Base-by-base conservation (phyloP, 2,888 invertebrate species). In the Chymomyza fuscimana region DNA sequence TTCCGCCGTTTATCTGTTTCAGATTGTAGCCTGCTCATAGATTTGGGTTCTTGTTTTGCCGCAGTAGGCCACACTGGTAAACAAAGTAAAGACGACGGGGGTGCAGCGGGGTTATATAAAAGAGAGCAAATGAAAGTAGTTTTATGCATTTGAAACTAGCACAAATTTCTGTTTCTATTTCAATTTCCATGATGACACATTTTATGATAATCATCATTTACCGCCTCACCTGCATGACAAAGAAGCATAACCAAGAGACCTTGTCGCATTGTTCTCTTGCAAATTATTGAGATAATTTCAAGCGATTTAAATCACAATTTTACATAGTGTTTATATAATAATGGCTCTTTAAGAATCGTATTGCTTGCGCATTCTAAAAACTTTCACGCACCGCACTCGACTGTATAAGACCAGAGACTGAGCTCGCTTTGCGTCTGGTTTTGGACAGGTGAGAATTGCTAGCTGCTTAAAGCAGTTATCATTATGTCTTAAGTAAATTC, bases 151-250 rank as follows among this genome's bases (percentile, higher is more conserved):
- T 77, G 84, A 15, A 46, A 58, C 25, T 60, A 7, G 60, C 60
- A 29, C 36, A 16, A 32, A 32, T 60, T 58, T 25, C 58, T 19
- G 22, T 54, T 54, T 54, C 22, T 22, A 65, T 73, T 58, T 25
- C 58, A 54, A 54, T 54, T 54, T 54, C 5, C 54, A 65, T 73
- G 64, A 68, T 54, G 61, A 46, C 67, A 50, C 59, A 67, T 70
- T 65, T 71, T 63, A 58, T 54, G 52, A 10, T 19, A 25, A 12
- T 22, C 22, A 46, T 19, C 16, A 22, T 7, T 6, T n/a, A 50
- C 15, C 58, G 72, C 60, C 70, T 77, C 85, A 83, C 83, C 83
- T 83, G 83, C 71, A 71, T 79, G 79, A 59, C 77, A 77, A 73
- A 86, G 69, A 60, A 73, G 63, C 69, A 84, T 63, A 60, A 15